Base-by-base conservation (phyloP, 1,140 invertebrate genomes). In the Brachionus plicatilis region DNA sequence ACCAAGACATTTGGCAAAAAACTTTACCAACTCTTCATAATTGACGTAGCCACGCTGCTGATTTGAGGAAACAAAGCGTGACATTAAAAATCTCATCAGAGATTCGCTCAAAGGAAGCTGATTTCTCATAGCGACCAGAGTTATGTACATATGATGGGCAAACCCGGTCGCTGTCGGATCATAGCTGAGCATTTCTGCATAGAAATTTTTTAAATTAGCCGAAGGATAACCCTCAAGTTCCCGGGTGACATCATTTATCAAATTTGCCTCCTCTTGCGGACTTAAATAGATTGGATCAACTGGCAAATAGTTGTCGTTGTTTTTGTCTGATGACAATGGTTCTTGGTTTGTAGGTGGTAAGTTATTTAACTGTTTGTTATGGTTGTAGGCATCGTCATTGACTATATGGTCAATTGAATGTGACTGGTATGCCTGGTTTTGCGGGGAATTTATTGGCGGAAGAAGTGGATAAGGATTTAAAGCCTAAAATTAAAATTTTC, bases 11-110 rank as follows among this genome's bases (percentile, higher is more conserved):
- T 56, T 68, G 1, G 60, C 82, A 11, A 83, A 83, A 83, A 68
- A 83, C 47, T 68, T 68, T 24, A 70, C 20, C 65, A 83, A 45
- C 12, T 83, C 82, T 72, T 83, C 82, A 56, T 83, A 83, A 14
- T 83, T 83, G 11, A 83, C 65, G 24, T 45, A 70, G 3, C 82
- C 82, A 17, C 65, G 27, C 33, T 47, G 50, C 45, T 68, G 60
- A 70, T 47, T 41, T 3, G 82, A 45, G 33, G 82, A 83, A 29
- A 83, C 82, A 72, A 83, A 83, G n/a, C 60, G 37, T 17, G 60
- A 83, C 82, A 83, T 83, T 1, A 68, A 20, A 83, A 83, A 83
- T 6, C 82, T 27, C 47, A 83, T 53, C 53, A 68, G 17, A 20
- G 60, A 50, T 27, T 83, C 82, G 33, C 60, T 82, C 24, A 82